Base-by-base conservation (phyloP, 2,797 vertebrate genomes). In the Coracias cyanogaster region DNA sequence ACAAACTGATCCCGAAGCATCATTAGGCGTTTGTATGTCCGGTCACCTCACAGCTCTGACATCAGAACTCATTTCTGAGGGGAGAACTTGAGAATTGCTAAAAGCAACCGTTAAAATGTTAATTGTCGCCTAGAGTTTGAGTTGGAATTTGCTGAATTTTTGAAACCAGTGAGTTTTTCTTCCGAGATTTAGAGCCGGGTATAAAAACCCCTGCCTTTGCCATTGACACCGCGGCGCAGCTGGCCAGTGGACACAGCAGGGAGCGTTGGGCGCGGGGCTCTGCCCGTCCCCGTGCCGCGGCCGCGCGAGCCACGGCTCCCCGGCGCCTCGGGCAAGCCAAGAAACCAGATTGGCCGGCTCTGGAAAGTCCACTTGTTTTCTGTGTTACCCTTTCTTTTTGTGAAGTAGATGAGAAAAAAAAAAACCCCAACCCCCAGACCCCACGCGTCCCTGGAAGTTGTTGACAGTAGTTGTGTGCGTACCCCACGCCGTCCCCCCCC, bases 1-100 rank as follows among this genome's bases (percentile, higher is more conserved):
- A 98, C 97, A 99, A 99, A 98, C 98, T 99, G 92, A 98, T 99
- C 88, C 99, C 99, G 96, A 99, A 98, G 96, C 98, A 99, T 93
- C 98, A 99, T 96, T 99, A 99, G 98, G 90, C 82, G 39, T 80
- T 96, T 95, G 93, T 55, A 60, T 96, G 80, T 94, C 94, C 88
- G 94, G 93, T 96, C 97, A 84, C 96, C 96, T 97, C 79, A 61
- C 95, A 96, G 95, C 96, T 97, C 96, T 97, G 97, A 95, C 95
- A 91, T 96, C 92, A 91, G 95, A 96, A 95, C 94, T 97, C 95
- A 82, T 78, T 93, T 94, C 76, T 82, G 95, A 98, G 95, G 94
- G 94, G 72, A 96, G 96, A 97, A 95, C 94, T 95, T 71, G 87
- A 92, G 89, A 95, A 94, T 91, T 94, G 95, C 80, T 96, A 94